phyloP scores from a whole-genome alignment of 2,113 vertebrate genomes.

The Pelecanus crispus region DNA sequence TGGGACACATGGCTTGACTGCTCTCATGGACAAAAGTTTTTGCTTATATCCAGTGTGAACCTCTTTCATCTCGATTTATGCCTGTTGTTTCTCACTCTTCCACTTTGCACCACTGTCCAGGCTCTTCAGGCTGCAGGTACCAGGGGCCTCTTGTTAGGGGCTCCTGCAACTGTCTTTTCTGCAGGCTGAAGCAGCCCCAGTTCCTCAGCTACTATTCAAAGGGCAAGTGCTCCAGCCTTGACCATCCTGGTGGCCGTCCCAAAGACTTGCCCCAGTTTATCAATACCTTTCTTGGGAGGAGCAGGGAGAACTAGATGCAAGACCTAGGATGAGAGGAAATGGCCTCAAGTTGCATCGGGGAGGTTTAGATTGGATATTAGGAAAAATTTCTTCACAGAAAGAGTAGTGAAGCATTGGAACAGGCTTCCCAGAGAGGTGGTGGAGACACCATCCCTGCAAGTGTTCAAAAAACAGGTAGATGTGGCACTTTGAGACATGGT shows the following conservation, averaged over 20 bases:
- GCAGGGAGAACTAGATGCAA: neutral
- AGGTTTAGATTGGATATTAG: no score
- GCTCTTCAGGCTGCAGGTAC: neutral
- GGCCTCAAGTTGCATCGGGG: no score
- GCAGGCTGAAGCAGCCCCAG: neutral
- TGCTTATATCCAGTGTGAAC: fast-evolving
- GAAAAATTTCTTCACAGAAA: no score
- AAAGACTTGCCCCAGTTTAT: neutral
- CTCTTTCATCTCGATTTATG: neutral
- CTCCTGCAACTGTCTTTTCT: neutral
- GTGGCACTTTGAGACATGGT: no score
- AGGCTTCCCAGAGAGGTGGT: no score
- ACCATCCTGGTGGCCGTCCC: neutral
- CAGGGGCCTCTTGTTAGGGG: neutral
- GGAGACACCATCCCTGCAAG: no score
- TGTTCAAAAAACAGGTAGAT: no score
- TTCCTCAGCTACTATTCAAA: neutral
- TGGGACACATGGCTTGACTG: neutral
- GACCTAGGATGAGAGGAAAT: no score
- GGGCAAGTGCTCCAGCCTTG: neutral
- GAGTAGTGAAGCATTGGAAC: no score
- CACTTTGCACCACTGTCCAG: neutral
- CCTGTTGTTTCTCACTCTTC: neutral
- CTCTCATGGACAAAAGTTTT: neutral
- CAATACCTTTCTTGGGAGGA: neutral